A percentile compares a stretch with the other conserved stretches of the same genome.
phyloP scores from a whole-genome alignment of 2,888 invertebrate species.

The Leistus spinibarbis region DNA sequence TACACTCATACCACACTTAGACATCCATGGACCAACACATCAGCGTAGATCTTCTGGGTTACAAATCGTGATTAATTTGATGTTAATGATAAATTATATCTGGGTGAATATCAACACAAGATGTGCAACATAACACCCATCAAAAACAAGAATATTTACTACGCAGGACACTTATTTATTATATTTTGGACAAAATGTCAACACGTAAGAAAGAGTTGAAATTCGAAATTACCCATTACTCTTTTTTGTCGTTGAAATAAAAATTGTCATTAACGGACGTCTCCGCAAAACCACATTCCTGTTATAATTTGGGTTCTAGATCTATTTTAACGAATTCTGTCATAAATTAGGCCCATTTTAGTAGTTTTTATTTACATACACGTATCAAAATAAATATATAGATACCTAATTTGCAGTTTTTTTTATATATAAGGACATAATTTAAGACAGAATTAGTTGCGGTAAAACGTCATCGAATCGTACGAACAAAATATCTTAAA shows the following conservation, averaged over 20 bases:
- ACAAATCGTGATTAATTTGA: background rate
- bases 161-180: background rate
- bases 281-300: too few species aligned
- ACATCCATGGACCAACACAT: background rate
- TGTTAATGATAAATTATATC: background rate
- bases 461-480: too few species aligned
- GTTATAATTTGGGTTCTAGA: too few species aligned
- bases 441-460: too few species aligned
- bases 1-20: background rate
- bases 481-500: too few species aligned
- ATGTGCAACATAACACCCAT: background rate
- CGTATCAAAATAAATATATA: too few species aligned
- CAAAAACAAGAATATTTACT: background rate
- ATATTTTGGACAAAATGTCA: background rate
- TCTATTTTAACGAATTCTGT: too few species aligned
- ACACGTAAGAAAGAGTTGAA: background rate
- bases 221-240: background rate
- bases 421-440: too few species aligned
- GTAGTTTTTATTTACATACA: too few species aligned
- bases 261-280: background rate
- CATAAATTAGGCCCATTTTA: too few species aligned
- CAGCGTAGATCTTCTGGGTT: background rate
- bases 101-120: background rate
- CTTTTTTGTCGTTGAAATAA: background rate
- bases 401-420: too few species aligned